Base-by-base conservation (phyloP, 1,140 invertebrate genomes). In the Diorhabda sublineata region DNA sequence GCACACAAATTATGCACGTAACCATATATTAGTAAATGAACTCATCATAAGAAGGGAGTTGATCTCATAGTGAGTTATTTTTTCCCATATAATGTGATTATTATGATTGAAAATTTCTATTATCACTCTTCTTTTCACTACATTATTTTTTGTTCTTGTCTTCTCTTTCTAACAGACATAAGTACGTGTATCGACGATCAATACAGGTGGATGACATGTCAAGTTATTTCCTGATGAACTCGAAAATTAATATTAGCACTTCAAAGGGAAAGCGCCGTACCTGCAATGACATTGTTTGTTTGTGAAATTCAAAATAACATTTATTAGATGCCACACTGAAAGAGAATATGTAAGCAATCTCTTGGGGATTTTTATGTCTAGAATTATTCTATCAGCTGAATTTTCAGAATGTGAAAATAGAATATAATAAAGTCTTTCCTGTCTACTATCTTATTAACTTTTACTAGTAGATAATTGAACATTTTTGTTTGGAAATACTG, bases 181-280 rank as follows among this genome's bases (percentile, higher is more conserved):
- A 26, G 26, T 26, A 26, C 26, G 26, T 26, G 26, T 26, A 26
- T 26, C 26, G 26, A 26, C 26, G 26, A 26, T 26, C 47, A 52
- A n/a, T 8, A 45, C 61, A 62, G 61, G 61, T 62, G 44, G 61
- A 11, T 4, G 61, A 47, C 61, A 62, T 43, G 44, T 43, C 61
- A 9, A 11, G 43, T 44, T 62, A 43, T 44, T 62, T 62, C 61
- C 61, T 62, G 61, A 44, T 43, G 61, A 44, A 62, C 61, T 62
- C 45, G 9, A 44, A 45, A 62, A 62, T 47, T 47, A 45, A 11
- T 11, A 62, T 62, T 62, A 62, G 8, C 61, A 62, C 45, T 44
- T 62, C 61, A 62, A 62, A 62, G 61, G 42, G 42, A 45, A 42
- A 11, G 43, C 8, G 26, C 42, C 45, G 42, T 62, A 11, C 43